A percentile compares a stretch with the other conserved stretches of the same genome.
Conservation (phyloP, 2,113 vertebrate genomes). For the Propithecus coquereli region DNA sequence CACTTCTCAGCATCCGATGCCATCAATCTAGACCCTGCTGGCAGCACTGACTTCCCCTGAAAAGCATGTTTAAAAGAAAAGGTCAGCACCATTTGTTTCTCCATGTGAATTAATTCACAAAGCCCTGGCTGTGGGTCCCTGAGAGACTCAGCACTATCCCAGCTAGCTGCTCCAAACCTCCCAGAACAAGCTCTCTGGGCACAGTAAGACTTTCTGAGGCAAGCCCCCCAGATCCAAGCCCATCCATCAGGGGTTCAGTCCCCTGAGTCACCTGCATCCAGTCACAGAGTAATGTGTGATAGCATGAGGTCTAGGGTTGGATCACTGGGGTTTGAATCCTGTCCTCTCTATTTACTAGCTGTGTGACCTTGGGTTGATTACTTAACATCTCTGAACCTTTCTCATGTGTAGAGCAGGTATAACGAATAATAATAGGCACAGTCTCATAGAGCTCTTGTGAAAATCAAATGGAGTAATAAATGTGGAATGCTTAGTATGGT, state of each 20-base stretch:
- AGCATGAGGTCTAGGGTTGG: not conserved
- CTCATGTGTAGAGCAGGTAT: not conserved
- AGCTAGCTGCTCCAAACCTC: not conserved
- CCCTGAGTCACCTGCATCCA: not conserved
- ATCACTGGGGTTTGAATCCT: not conserved
- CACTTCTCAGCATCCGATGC: not conserved
- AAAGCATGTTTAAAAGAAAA: constrained; percentile 58
- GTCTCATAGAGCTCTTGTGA: not conserved
- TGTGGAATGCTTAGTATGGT: not conserved
- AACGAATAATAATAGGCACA: not conserved
- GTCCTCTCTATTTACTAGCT: not conserved
- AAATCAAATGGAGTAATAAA: constrained; percentile 10
- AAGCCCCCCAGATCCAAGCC: not conserved
- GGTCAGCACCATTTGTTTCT: constrained; percentile 60
- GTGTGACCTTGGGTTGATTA: not conserved
- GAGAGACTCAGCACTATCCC: not conserved
- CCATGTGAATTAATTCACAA: constrained; percentile 38
- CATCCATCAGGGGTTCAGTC: not conserved
- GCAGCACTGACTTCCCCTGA: not conserved
- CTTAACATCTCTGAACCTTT: not conserved
- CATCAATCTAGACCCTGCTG: constrained; percentile 6
- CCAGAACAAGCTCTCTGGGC: not conserved
- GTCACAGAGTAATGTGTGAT: fast-evolving
- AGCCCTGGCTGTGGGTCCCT: not conserved
- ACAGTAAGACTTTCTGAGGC: not conserved